phyloP scores from a whole-genome alignment of 2,888 invertebrate genomes.

The Shargacucullia verbasci region DNA sequence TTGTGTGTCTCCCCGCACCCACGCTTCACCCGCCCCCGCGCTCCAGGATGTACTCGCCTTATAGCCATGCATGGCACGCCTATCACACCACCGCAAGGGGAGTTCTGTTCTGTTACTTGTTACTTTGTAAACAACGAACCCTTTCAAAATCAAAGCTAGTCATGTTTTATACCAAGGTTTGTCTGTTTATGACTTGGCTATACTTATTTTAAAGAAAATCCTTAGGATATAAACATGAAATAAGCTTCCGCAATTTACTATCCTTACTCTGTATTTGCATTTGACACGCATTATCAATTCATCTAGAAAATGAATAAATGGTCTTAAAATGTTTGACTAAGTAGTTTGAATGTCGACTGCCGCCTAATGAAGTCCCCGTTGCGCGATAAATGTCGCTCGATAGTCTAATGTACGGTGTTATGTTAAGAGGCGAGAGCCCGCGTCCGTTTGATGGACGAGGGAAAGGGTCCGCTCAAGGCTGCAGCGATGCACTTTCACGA shows the following conservation, averaged over 20 bases:
- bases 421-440: constrained; percentile 74
- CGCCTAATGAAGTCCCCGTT: constrained; percentile 58
- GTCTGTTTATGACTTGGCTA: constrained; percentile 34
- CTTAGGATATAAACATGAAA: neutral
- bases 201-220: constrained; percentile 28
- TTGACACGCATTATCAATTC: neutral
- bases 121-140: constrained; percentile 70
- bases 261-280: constrained; percentile 11
- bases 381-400: constrained; percentile 81
- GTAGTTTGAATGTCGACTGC: constrained; percentile 25
- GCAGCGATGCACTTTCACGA: constrained; percentile 86
- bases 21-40: constrained; percentile 59
- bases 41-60: constrained; percentile 78
- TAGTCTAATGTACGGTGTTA: constrained; percentile 81
- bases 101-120: constrained; percentile 72
- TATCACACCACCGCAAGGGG: constrained; percentile 69
- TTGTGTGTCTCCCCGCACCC: constrained; percentile 73
- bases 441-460: constrained; percentile 84
- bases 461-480: constrained; percentile 85
- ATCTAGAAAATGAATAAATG: neutral
- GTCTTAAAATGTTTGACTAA: constrained; percentile 7
- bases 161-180: constrained; percentile 43
- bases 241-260: neutral
- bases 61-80: constrained; percentile 78
- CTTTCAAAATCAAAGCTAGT: constrained; percentile 61